Conservation (phyloP, 2,797 vertebrate genomes). For the Eulemur rubriventer region DNA sequence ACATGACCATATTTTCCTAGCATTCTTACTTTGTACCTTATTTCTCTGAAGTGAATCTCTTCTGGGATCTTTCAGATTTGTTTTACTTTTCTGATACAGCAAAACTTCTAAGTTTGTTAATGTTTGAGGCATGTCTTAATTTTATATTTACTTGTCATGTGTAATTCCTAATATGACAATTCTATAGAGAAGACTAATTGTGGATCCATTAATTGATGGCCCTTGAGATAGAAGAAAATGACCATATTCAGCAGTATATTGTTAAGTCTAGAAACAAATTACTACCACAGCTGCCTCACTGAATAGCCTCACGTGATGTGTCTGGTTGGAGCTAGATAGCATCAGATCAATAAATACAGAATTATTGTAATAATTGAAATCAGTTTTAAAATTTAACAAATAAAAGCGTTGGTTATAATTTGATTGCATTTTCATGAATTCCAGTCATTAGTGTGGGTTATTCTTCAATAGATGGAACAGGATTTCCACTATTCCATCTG, state of each 20-base stretch:
- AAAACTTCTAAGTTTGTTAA: constrained; percentile 32
- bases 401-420: constrained; percentile 61
- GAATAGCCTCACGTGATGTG: constrained; percentile 20
- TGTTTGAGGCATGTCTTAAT: constrained; percentile 12
- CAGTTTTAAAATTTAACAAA: constrained; percentile 74
- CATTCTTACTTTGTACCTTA: constrained; percentile 29
- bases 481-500: background rate
- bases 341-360: constrained; percentile 23
- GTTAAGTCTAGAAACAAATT: constrained; percentile 43
- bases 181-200: constrained; percentile 38
- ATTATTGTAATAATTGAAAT: constrained; percentile 70
- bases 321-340: constrained; percentile 40
- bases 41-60: constrained; percentile 33
- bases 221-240: constrained; percentile 60
- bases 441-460: constrained; percentile 35
- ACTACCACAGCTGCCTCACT: constrained; percentile 6
- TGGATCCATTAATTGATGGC: constrained; percentile 43
- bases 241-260: constrained; percentile 52
- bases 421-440: constrained; percentile 72
- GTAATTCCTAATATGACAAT: constrained; percentile 45
- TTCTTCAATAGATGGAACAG: constrained; percentile 23
- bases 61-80: constrained; percentile 25
- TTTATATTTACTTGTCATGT: constrained; percentile 54
- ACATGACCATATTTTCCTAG: background rate
- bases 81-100: constrained; percentile 22